A percentile compares a stretch with the other conserved stretches of the same genome.
These are phyloP conservation scores for Beris chalybata DNA, from an alignment of 2,888 invertebrate species.

Conservation along the genomic window DNA sequence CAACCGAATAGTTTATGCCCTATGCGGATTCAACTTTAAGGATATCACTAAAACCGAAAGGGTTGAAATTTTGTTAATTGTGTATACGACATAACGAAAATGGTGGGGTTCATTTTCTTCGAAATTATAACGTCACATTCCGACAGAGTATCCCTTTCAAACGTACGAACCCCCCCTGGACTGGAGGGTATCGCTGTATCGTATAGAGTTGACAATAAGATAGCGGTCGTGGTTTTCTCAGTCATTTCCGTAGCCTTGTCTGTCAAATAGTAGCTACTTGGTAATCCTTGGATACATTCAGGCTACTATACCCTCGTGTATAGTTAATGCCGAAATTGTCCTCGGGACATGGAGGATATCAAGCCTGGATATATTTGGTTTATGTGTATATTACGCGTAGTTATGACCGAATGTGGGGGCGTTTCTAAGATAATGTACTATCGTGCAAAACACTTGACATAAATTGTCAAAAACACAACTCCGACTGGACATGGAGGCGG, in stretches of 20 bases:
- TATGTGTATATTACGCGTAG: conserved; percentile 4
- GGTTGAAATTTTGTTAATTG: conserved; percentile 33
- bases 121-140: conserved; percentile 19
- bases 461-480: conserved; percentile 29
- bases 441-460: conserved; percentile 26
- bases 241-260: conserved; percentile 32
- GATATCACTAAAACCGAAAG: conserved; percentile 32
- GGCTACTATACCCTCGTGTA: conserved; percentile 28
- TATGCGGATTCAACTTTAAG: conserved; percentile 28
- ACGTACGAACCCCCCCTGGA: too few species aligned
- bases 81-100: conserved; percentile 31
- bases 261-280: conserved; percentile 23
- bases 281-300: conserved; percentile 6
- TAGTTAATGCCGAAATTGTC: conserved; percentile 24
- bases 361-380: not conserved
- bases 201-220: conserved; percentile 25
- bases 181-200: too few species aligned
- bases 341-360: conserved; percentile 21
- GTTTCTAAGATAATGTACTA: conserved; percentile 25
- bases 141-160: not conserved
- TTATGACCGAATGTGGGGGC: not conserved
- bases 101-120: conserved; percentile 25
- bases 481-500: not conserved
- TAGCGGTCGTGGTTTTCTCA: conserved; percentile 27
- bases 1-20: conserved; percentile 27